Evolutionary conservation across 2,797 vertebrate species (phyloP), one percentile per base, ranked within the genome.

Genomic region (Orientallactaga sibirica): DNA sequence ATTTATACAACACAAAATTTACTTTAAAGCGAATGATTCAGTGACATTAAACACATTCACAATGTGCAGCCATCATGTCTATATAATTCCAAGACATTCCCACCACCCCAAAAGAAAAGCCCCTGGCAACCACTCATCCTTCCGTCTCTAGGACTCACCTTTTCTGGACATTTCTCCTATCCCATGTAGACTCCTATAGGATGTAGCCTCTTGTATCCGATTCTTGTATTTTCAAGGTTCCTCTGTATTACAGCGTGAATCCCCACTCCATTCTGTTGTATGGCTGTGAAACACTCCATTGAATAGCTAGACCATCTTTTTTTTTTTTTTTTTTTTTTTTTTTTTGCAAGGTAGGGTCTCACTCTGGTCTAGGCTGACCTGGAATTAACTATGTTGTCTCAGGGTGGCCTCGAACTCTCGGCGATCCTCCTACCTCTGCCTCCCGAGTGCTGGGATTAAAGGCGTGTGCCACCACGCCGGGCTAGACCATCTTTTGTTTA

Each of bases 221-320:
- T 25, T 94, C 80, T 62, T 11, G 9, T 87, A 18, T 78, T 91
- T 94, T 81, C 70, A 74, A 25, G 66, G 48, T 87, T 82, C 41
- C 10, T 81, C n/a, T 24, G 0, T 19, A 33, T 74, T 52, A 27
- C 86, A 52, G 73, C 7, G 3, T 10, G 16, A 70, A n/a, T 43
- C 24, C 61, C 55, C 10, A n/a, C 55, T 73, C 79, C 41, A 4
- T 86, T 88, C 37, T 15, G 89, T 83, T 96, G 81, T 80, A 83
- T 25, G 22, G 12, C 33, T 61, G 37, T 19, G 8, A 86, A 52
- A 58, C 33, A 48, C 1, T 86, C 41, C 33, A 2, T 6, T 19
- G 68, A 33, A 9, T 61, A 22, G 37, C 12, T 27, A 55, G 77
- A 68, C 58, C n/a, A 16, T 29, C 64, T 78, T 92, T 92, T 75